Conservation (phyloP, 2,797 vertebrate species). For the Lepus townsendii region DNA sequence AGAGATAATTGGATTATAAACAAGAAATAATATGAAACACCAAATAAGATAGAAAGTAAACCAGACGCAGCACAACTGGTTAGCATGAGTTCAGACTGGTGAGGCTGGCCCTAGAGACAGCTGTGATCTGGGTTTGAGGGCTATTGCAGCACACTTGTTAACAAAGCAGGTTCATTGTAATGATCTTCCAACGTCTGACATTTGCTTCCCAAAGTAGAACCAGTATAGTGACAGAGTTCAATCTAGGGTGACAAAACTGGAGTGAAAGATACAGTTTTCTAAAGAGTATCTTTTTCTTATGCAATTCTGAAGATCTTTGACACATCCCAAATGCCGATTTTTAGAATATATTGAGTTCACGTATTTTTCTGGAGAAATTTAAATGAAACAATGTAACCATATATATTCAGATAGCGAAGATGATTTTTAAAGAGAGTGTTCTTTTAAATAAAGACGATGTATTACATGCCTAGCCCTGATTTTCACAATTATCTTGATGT, state of each 20-base stretch:
- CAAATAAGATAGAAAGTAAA: not conserved
- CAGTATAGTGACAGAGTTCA: constrained; percentile 19
- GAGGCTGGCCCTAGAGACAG: not conserved
- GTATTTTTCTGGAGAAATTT: not conserved
- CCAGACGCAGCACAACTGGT: not conserved
- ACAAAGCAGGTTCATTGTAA: constrained; percentile 15
- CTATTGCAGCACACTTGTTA: not conserved
- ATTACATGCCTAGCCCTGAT: not conserved
- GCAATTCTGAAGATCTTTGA: constrained; percentile 21
- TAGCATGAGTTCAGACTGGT: not conserved
- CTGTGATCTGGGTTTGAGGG: not conserved
- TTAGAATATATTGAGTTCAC: not conserved
- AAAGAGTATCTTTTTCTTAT: not conserved
- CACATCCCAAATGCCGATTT: not conserved
- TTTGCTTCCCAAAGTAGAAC: constrained; percentile 24
- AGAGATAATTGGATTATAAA: not conserved
- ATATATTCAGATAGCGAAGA: not conserved
- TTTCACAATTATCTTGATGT: not conserved
- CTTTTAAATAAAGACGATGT: constrained; percentile 24
- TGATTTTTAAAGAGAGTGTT: constrained; percentile 4
- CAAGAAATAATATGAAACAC: constrained; percentile 32
- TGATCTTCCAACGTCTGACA: not conserved
- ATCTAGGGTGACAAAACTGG: constrained; percentile 30
- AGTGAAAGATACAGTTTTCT: not conserved
- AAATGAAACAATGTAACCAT: constrained; percentile 21